Evolutionary conservation across 2,113 vertebrate species (phyloP).

Genomic region (Ameiurus melas): DNA sequence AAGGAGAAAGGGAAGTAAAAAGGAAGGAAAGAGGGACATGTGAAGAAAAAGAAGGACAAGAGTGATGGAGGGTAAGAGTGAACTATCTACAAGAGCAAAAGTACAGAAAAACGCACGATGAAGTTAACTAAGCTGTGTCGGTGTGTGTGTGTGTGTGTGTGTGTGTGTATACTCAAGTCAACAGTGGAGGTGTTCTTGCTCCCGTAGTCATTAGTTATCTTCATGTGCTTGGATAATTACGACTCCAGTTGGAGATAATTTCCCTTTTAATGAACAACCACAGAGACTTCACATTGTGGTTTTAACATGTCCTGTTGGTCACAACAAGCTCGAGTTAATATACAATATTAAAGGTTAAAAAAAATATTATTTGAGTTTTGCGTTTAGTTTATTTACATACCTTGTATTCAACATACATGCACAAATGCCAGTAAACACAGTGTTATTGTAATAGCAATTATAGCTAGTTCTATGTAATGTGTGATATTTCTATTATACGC

Average conservation of each 20-base stretch:
- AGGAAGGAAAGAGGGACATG: not conserved
- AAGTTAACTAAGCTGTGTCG: slow-evolving; percentile 4
- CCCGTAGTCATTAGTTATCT: slow-evolving; percentile 46
- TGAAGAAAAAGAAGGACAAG: not conserved
- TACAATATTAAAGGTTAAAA: not conserved
- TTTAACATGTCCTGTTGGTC: slow-evolving; percentile 26
- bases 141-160: slow-evolving; percentile 8
- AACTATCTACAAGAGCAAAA: slow-evolving; percentile 10
- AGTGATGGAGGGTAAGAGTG: slow-evolving; percentile 12
- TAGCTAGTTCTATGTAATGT: not conserved
- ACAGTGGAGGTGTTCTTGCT: slow-evolving; percentile 43
- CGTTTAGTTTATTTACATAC: slow-evolving; percentile 6
- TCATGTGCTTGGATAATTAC: slow-evolving; percentile 46
- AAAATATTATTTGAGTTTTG: not conserved
- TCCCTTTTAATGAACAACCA: slow-evolving; percentile 42
- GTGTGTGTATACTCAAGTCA: slow-evolving; percentile 17
- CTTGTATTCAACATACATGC: not conserved
- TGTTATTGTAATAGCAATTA: not conserved
- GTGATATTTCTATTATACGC: not conserved
- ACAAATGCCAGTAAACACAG: not conserved
- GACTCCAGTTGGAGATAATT: slow-evolving; percentile 46
- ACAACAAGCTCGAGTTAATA: not conserved
- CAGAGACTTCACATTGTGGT: slow-evolving; percentile 35
- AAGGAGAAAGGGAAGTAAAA: slow-evolving; percentile 6
- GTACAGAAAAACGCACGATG: not conserved